Conservation (phyloP, 2,797 vertebrate genomes). For the Aulostomus chinensis region DNA sequence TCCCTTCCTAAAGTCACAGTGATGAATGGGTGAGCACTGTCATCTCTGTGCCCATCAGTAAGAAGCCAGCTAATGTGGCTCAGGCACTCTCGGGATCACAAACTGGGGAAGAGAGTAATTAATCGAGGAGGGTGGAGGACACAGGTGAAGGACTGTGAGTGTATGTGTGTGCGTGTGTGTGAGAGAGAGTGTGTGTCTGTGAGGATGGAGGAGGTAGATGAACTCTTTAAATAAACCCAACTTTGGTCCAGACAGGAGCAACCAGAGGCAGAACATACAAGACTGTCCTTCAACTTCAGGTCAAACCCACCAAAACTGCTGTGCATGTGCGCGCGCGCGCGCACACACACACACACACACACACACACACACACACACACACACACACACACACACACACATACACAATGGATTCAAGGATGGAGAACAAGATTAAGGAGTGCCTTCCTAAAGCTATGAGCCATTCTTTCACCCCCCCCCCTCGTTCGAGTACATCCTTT, state of each 20-base stretch:
- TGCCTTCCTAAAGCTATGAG: conserved; percentile 27
- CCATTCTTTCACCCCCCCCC: conserved; percentile 44
- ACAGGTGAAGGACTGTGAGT: conserved; percentile 56
- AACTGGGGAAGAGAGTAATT: conserved; percentile 80
- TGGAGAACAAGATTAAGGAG: conserved; percentile 1
- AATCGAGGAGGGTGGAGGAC: conserved; percentile 77
- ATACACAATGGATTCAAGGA: conserved; percentile 26
- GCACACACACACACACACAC: conserved; percentile 12
- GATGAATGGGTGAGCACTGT: conserved; percentile 80
- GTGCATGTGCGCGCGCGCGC: too few relatives aligned
- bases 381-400: conserved; percentile 28
- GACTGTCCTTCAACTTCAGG: conserved; percentile 80
- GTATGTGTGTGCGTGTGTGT: conserved; percentile 21
- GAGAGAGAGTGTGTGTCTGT: conserved; percentile 14
- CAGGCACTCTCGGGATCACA: conserved; percentile 75
- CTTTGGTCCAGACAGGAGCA: conserved; percentile 77
- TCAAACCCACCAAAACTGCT: conserved; percentile 51
- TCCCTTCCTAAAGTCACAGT: conserved; percentile 72
- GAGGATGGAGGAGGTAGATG: conserved; percentile 57
- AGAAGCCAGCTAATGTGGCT: conserved; percentile 70
- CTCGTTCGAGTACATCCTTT: conserved; percentile 44
- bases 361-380: conserved; percentile 22
- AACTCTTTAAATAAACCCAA: conserved; percentile 83
- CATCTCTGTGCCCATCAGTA: conserved; percentile 77
- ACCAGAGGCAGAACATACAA: conserved; percentile 76